These are phyloP conservation scores for Tyria jacobaeae DNA, from an alignment of 2,888 invertebrate genomes.

Conservation along the genomic window DNA sequence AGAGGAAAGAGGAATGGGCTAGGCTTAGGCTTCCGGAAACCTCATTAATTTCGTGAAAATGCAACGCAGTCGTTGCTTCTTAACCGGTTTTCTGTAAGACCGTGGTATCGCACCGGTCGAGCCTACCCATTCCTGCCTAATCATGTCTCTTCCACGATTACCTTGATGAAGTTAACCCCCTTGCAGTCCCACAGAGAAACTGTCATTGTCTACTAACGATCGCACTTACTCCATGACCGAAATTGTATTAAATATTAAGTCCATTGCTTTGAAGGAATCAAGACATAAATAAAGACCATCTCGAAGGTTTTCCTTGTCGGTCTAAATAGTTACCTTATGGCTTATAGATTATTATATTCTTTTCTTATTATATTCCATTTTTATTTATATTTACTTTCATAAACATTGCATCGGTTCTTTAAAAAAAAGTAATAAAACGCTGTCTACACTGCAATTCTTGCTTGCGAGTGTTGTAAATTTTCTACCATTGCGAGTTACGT, in stretches of 20 bases:
- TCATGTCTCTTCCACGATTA: too few relatives aligned
- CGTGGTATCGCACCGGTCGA: too few relatives aligned
- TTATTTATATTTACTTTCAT: not conserved
- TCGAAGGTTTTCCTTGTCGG: not conserved
- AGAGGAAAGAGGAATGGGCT: too few relatives aligned
- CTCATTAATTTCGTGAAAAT: too few relatives aligned
- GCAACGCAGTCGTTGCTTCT: too few relatives aligned
- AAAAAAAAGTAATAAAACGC: not conserved
- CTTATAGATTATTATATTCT: too few relatives aligned
- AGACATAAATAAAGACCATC: not conserved
- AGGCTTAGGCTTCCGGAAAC: too few relatives aligned
- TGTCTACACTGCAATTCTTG: not conserved
- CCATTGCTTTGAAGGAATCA: not conserved
- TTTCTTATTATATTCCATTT: too few relatives aligned
- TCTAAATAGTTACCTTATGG: too few relatives aligned
- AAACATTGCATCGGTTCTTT: not conserved
- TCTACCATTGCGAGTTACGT: slow-evolving; percentile 1
- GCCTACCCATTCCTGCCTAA: too few relatives aligned
- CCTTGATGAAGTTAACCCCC: too few relatives aligned
- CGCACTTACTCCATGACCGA: not conserved
- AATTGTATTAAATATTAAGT: not conserved
- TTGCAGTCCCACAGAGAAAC: not conserved
- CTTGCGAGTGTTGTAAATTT: not conserved
- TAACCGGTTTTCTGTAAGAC: too few relatives aligned
- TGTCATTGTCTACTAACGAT: not conserved